Evolutionary conservation across 1,140 invertebrate species (phyloP), one percentile per base, ranked within the genome.

Genomic region (Neodiprion virginianus): DNA sequence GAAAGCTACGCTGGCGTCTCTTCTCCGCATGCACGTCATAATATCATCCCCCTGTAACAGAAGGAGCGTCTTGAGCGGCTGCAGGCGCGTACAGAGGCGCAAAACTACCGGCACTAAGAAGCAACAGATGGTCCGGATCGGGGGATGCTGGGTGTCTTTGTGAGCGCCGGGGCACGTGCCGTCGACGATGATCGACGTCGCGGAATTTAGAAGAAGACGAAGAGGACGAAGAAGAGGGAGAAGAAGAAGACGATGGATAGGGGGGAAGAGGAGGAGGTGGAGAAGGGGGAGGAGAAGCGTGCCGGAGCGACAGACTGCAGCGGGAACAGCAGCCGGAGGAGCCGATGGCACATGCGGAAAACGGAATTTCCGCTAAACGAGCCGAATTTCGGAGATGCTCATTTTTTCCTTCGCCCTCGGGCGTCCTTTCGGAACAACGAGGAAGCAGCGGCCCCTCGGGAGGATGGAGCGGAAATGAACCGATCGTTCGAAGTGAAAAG

Each of bases 81-180:
- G 53, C 53, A 14, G 53, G 53, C 53, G 53, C 53, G 53, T 8
- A 61, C 53, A 61, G 53, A 61, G n/a, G 53, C 53, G 53, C 17
- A 61, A 12, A 40, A 17, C 53, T 12, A 61, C 53, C 11, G 11
- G 11, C 53, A 14, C 53, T 61, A 61, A 61, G 53, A 61, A 61
- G 53, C 53, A 61, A 61, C 53, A 61, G 53, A 61, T 61, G 53
- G 53, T 17, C 53, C 53, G 53, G 53, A 17, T 14, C 11, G 53
- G 53, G 53, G 53, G 53, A 61, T 61, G 53, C 53, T 61, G 53
- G 11, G 53, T 61, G 53, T 61, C 53, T 61, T 61, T 61, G 53
- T 61, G 53, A 61, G 53, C 53, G 11, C 53, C 11, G 53, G 8
- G 53, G 53, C 53, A 61, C 53, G 53, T 61, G 53, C 53, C 53